phyloP scores from a whole-genome alignment of 2,113 vertebrate species.

The Corythornis madagascariensis region DNA sequence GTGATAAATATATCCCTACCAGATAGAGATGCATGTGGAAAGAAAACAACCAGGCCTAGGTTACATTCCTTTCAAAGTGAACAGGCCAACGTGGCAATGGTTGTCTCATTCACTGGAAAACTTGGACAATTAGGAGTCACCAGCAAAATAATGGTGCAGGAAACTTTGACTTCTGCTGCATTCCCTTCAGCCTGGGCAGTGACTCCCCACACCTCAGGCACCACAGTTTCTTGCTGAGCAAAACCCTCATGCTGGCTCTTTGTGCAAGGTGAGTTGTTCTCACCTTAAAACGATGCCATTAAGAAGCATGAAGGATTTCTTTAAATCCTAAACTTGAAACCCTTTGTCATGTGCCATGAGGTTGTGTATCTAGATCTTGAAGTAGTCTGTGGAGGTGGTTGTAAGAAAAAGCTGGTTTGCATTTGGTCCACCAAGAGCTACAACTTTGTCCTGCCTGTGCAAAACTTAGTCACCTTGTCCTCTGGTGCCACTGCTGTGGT shows the following conservation, averaged over 20 bases:
- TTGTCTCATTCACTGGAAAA: not conserved
- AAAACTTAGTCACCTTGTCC: not conserved
- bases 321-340: not conserved
- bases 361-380: not conserved
- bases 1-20: not conserved
- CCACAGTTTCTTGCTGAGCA: not conserved
- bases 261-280: not conserved
- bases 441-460: not conserved
- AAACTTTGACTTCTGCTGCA: not conserved
- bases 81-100: not conserved
- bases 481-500: not conserved
- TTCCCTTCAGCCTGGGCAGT: not conserved
- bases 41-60: not conserved
- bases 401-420: not conserved
- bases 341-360: not conserved
- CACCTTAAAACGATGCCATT: not conserved
- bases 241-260: not conserved
- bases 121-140: not conserved
- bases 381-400: not conserved
- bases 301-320: not conserved
- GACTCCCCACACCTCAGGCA: not conserved
- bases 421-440: not conserved
- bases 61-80: not conserved
- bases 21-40: not conserved
- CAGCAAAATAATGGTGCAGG: not conserved